A percentile compares a stretch with the other conserved stretches of the same genome.
phyloP scores from a whole-genome alignment of 2,888 invertebrate genomes.

The Sphaeridia pumilis region DNA sequence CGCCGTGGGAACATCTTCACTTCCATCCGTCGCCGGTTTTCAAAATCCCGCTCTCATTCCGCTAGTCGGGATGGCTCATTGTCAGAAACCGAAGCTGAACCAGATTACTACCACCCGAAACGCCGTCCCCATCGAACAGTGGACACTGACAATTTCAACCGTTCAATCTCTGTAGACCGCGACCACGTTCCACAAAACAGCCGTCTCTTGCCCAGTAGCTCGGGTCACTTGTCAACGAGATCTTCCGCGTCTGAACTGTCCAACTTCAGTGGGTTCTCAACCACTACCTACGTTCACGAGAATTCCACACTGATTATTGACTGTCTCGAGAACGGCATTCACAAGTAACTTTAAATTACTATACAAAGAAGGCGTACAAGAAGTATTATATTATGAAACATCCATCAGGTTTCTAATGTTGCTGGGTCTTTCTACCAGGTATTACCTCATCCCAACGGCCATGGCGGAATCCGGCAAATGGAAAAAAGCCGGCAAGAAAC shows the following conservation, averaged over 20 bases:
- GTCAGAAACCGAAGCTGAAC: slow-evolving; percentile 12
- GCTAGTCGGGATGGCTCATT: slow-evolving; percentile 37
- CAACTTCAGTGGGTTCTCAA: slow-evolving; percentile 78
- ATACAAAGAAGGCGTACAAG: too few species aligned
- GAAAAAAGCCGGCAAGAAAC: slow-evolving; percentile 81
- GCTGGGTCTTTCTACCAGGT: too few species aligned
- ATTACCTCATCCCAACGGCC: slow-evolving; percentile 77
- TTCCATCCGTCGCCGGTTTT: slow-evolving; percentile 74
- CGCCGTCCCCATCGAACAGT: too few species aligned
- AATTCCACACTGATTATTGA: slow-evolving; percentile 82
- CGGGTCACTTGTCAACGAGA: slow-evolving; percentile 49
- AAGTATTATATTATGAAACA: too few species aligned
- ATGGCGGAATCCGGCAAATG: slow-evolving; percentile 77
- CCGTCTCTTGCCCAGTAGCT: background rate
- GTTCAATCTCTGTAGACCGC: slow-evolving; percentile 53
- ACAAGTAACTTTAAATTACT: slow-evolving; percentile 60
- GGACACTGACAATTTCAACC: slow-evolving; percentile 39
- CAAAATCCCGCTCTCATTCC: slow-evolving; percentile 67
- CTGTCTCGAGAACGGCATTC: slow-evolving; percentile 77
- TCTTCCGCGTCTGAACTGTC: slow-evolving; percentile 86
- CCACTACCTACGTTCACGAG: slow-evolving; percentile 79
- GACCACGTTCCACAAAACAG: slow-evolving; percentile 16
- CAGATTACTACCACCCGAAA: slow-evolving; percentile 8
- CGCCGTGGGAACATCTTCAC: slow-evolving; percentile 70
- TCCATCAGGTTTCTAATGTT: too few species aligned